Percentiles rank a stretch among this genome's conserved stretches.
Evolutionary conservation across 2,113 vertebrate species (phyloP).

Genomic region (Rattus rattus): DNA sequence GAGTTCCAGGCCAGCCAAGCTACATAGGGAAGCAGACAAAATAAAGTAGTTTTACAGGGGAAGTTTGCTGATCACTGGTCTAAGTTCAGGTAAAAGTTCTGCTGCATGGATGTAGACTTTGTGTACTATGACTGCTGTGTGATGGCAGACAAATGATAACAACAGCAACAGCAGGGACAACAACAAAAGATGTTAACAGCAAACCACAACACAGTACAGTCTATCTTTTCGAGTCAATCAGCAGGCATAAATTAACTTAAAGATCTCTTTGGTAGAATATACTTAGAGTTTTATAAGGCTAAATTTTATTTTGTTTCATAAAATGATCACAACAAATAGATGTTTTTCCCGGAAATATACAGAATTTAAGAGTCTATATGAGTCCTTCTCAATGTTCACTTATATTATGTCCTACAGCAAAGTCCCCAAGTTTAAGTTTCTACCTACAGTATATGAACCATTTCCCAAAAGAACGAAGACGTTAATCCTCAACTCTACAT

Average conservation of each 20-base stretch:
- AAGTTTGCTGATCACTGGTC: neutral
- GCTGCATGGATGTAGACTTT: too few species aligned
- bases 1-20: neutral
- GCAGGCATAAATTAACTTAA: neutral
- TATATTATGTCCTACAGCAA: neutral
- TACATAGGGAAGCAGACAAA: neutral
- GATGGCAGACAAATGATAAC: too few species aligned
- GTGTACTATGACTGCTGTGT: fast-evolving
- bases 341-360: neutral
- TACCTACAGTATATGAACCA: neutral
- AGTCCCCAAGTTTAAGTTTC: neutral
- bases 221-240: neutral
- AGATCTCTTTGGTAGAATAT: neutral
- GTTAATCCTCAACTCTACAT: neutral
- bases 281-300: neutral
- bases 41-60: neutral
- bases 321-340: neutral
- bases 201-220: neutral
- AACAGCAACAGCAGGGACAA: neutral
- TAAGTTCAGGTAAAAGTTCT: neutral
- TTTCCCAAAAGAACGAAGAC: neutral
- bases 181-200: neutral
- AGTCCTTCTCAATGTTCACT: neutral
- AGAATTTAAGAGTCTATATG: neutral
- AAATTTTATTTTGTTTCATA: neutral